Base-by-base conservation (phyloP, 2,797 vertebrate species). In the Cyprinodon diabolis region DNA sequence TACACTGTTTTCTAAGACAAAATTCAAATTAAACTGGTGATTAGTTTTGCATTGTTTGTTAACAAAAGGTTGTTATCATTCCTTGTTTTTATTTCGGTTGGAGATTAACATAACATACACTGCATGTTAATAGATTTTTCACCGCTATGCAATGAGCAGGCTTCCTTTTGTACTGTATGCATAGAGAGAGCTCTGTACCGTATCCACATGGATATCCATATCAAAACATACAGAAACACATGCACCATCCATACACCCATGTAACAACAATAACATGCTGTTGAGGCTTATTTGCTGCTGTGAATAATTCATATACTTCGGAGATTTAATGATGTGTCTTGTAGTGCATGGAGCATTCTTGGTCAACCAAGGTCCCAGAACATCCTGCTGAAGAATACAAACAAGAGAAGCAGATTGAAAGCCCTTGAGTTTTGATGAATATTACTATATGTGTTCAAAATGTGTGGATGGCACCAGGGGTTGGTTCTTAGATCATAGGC, bases 251-350 rank as follows among this genome's bases (percentile, higher is more conserved):
- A 69, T 9, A 69, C 63, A 74, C 43, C 74, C 68, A 77, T 60
- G 70, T 51, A 72, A 83, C 68, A 62, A 83, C 71, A 85, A 75
- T 72, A 43, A 72, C 77, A 74, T 77, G 74, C 69, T 75, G 77
- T 69, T 71, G 60, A 83, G 54, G 66, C 76, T 75, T 86, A 83
- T 91, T 91, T 86, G 81, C 74, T 79, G 75, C 40, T 73, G 68
- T 95, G 88, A 93, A 94, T 94, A 88, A 94, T 93, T 94, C 84
- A 94, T 91, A 11, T 86, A 54, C 89, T 84, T 79, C 87, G 75
- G 88, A 85, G 86, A 83, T 90, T 91, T 92, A 92, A 93, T 94
- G 89, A 94, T 90, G 86, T 85, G 80, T 65, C 76, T 90, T 71
- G 55, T 70, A 57, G 80, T 47, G 70, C 71, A 89, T 79, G 49